Base-by-base conservation (phyloP, 1,140 invertebrate species). In the Drosophila pandora region DNA sequence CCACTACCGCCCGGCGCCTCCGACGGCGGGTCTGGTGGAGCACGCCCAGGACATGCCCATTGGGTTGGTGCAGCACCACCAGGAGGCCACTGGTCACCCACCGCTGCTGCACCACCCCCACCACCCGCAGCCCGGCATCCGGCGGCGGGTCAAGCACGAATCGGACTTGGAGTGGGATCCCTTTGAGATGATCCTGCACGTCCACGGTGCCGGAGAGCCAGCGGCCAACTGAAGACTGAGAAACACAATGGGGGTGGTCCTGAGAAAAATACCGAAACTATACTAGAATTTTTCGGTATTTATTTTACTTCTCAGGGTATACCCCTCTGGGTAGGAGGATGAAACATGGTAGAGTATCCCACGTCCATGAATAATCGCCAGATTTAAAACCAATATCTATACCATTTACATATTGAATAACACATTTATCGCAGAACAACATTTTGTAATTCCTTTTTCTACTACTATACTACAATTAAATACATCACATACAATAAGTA, bases 91-190 rank as follows among this genome's bases (percentile, higher is more conserved):
- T 45, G 67, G 74, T 54, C 58, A 60, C 12, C 34, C 71, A 7
- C 32, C 62, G 32, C 59, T 58, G 55, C 54, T 83, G 41, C 84
- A 80, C 21, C 84, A 80, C 10, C 54, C 71, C 21, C 79, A 78
- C 45, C 74, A 85, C 12, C 41, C 65, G 21, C 41, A 69, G 43
- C 45, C 65, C 17, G 39, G 43, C 5, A 43, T 23, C 1, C 56
- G 82, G 8, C 78, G 82, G 2, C 70, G 87, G 3, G 76, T 90
- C 6, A 87, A 90, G 57, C 87, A 91, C 54, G 73, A 82, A n/a
- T 65, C 85, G 1, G 90, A 91, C 59, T 69, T 91, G 28, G 90
- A 91, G 50, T 91, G 90, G 90, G 90, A 91, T 84, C 90, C 90
- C 25, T 91, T 91, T 21, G 90, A 91, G 55, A 91, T 91, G 90